These are phyloP conservation scores for Arctia plantaginis DNA, from an alignment of 2,888 invertebrate genomes.

Conservation along the genomic window DNA sequence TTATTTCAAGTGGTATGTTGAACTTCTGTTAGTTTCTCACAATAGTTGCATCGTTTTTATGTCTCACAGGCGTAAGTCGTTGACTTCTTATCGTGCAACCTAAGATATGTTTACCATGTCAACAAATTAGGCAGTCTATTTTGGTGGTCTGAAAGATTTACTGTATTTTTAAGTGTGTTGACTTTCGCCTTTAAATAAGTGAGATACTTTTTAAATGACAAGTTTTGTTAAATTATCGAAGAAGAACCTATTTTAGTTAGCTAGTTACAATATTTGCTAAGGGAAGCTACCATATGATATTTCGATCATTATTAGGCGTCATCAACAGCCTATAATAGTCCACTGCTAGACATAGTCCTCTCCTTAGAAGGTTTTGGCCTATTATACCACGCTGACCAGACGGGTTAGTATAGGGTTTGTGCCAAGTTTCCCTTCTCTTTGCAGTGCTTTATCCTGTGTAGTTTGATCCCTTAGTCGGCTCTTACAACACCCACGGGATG, in stretches of 20 bases:
- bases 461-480: no score
- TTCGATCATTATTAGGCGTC: neutral
- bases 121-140: constrained; percentile 34
- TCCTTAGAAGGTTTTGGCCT: no score
- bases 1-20: neutral
- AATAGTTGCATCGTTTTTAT: neutral
- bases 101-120: constrained; percentile 21
- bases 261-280: no score
- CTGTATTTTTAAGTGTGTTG: neutral
- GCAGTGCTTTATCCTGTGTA: no score
- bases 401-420: no score
- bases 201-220: neutral
- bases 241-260: neutral
- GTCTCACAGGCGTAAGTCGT: constrained; percentile 15
- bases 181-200: neutral
- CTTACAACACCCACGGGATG: no score
- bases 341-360: no score
- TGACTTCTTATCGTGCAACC: constrained; percentile 40
- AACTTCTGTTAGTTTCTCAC: neutral
- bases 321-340: no score
- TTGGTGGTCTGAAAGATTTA: constrained; percentile 8
- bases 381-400: no score
- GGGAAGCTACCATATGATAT: neutral
- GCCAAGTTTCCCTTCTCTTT: no score
- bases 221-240: neutral